A percentile compares a stretch with the other conserved stretches of the same genome.
Evolutionary conservation across 1,140 invertebrate genomes (phyloP).

Genomic region (Macrosteles quadrilineatus): DNA sequence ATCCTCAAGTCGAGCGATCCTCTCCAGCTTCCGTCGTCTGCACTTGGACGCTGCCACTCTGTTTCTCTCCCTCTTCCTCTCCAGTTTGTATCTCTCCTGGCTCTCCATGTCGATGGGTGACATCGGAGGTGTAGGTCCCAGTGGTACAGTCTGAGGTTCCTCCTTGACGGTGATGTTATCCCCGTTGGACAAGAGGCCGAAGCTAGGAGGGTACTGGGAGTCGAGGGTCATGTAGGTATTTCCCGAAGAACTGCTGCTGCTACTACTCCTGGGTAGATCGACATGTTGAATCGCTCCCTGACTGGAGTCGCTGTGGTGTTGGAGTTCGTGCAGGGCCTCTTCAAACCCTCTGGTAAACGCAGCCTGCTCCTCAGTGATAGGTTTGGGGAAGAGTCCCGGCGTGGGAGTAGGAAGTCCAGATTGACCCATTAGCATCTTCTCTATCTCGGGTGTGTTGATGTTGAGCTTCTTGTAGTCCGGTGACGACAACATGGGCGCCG

Average conservation of each 20-base stretch:
- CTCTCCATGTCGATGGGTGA: conserved; percentile 96
- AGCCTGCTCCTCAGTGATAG: conserved; percentile 88
- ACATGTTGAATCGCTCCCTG: conserved; percentile 39
- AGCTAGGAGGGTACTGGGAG: conserved; percentile 50
- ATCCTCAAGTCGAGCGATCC: conserved; percentile 91
- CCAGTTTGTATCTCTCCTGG: conserved; percentile 93
- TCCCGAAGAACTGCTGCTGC: conserved; percentile 44
- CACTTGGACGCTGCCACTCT: conserved; percentile 97
- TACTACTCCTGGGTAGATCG: conserved; percentile 36
- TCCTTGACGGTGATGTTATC: conserved; percentile 65
- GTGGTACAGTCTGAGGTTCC: conserved; percentile 82
- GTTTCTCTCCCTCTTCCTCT: conserved; percentile 93
- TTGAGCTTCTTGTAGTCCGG: conserved; percentile 86
- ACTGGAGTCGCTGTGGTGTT: conserved; percentile 70
- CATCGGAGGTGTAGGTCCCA: conserved; percentile 67
- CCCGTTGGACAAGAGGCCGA: conserved; percentile 20
- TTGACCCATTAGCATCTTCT: conserved; percentile 76
- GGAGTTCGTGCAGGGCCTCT: conserved; percentile 83
- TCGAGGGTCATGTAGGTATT: conserved; percentile 67
- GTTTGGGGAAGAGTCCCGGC: conserved; percentile 66
- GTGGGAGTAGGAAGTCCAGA: conserved; percentile 68
- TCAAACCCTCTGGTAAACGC: conserved; percentile 89
- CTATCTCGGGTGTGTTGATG: conserved; percentile 81
- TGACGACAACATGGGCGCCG: conserved; percentile 65
- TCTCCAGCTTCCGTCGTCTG: conserved; percentile 88